Evolutionary conservation across 2,888 invertebrate species (phyloP).

Genomic region (Andrena marginata): DNA sequence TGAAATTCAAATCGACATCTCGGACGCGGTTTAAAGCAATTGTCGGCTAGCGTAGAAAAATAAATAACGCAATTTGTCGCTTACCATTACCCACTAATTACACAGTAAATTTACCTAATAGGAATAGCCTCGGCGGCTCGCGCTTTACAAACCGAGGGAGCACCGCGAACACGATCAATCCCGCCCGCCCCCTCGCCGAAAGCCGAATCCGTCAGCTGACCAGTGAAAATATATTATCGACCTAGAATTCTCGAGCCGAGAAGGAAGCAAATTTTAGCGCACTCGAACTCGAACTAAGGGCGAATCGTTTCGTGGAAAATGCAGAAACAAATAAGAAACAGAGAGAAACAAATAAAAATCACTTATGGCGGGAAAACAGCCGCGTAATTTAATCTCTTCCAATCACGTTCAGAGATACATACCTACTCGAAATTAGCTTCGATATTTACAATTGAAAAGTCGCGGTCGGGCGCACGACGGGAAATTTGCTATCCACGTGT

Average conservation of each 20-base stretch:
- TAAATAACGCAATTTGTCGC: constrained; percentile 27
- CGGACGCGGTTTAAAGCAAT: not conserved
- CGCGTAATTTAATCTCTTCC: constrained; percentile 34
- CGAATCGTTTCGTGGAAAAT: too few relatives aligned
- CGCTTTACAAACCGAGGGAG: not conserved
- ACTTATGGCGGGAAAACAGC: constrained; percentile 2
- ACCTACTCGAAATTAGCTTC: constrained; percentile 3
- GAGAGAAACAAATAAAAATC: constrained; percentile 28
- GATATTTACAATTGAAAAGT: constrained; percentile 50
- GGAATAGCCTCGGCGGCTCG: not conserved
- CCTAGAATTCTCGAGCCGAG: not conserved
- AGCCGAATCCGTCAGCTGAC: not conserved
- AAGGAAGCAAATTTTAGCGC: not conserved
- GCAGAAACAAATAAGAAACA: not conserved
- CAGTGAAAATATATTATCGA: not conserved
- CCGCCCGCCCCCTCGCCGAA: not conserved
- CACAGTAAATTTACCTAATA: constrained; percentile 16
- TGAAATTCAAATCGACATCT: not conserved
- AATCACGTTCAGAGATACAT: not conserved
- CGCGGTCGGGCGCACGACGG: not conserved
- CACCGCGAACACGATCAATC: not conserved
- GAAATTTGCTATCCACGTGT: constrained; percentile 2
- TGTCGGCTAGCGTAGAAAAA: constrained; percentile 13
- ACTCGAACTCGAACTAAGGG: too few relatives aligned
- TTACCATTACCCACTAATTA: constrained; percentile 27